These are phyloP conservation scores for Drosophila pallidifrons DNA, from an alignment of 1,140 invertebrate genomes.

Conservation along the genomic window DNA sequence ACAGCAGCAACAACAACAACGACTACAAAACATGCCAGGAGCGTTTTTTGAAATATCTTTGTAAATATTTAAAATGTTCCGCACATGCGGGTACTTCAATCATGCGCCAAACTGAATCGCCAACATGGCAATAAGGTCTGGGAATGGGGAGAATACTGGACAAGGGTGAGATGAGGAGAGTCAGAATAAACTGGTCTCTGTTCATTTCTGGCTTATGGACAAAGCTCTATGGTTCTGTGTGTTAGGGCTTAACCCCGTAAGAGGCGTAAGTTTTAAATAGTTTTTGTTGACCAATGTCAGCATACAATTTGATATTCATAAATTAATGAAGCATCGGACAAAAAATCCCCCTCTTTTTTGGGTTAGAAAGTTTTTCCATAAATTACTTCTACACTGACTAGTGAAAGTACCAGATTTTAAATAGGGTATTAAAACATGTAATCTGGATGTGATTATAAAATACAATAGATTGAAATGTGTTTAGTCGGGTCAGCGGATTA, in stretches of 20 bases:
- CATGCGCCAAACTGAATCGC: conserved; percentile 68
- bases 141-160: neutral
- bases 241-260: conserved; percentile 2
- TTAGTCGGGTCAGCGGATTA: conserved; percentile 9
- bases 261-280: conserved; percentile 76
- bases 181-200: conserved; percentile 14
- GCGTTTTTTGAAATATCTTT: conserved; percentile 84
- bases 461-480: neutral
- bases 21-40: conserved; percentile 71
- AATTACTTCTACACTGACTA: conserved; percentile 46
- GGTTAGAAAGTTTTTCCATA: conserved; percentile 71
- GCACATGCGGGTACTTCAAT: conserved; percentile 82
- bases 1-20: conserved; percentile 43
- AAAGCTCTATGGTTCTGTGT: conserved; percentile 2
- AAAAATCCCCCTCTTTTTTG: conserved; percentile 46
- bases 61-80: conserved; percentile 83
- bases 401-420: conserved; percentile 45
- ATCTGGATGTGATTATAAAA: conserved; percentile 55
- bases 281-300: conserved; percentile 78
- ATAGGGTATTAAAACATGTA: conserved; percentile 62
- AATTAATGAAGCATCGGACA: conserved; percentile 75
- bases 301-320: conserved; percentile 81
- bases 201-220: conserved; percentile 39
- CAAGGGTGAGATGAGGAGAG: neutral
- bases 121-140: conserved; percentile 17